A percentile compares a stretch with the other conserved stretches of the same genome.
Conservation (phyloP, 1,140 invertebrate species). For the Zaprionus camerounensis region DNA sequence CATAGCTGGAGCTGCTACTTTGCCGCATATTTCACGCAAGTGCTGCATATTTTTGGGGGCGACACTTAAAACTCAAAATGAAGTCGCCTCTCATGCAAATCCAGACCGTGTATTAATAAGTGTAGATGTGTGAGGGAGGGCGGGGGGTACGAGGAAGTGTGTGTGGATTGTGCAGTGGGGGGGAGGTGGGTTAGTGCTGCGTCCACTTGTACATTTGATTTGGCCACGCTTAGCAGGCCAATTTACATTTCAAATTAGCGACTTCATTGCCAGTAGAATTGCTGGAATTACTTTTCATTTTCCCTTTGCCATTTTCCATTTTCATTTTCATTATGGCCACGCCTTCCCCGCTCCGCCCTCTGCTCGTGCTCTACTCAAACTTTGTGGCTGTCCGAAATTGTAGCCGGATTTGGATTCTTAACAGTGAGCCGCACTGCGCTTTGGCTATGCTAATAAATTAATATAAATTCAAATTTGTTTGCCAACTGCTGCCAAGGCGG, state of each 20-base stretch:
- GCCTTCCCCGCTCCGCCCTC: too few relatives aligned
- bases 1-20: slow-evolving; percentile 64
- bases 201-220: slow-evolving; percentile 44
- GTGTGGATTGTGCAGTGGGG: not conserved
- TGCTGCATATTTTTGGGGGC: slow-evolving; percentile 69
- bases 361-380: not conserved
- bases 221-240: slow-evolving; percentile 59
- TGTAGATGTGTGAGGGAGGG: slow-evolving; percentile 33
- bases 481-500: slow-evolving; percentile 70
- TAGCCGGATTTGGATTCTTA: slow-evolving; percentile 32
- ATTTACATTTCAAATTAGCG: slow-evolving; percentile 83
- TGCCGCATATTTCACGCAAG: slow-evolving; percentile 73
- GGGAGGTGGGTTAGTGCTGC: too few relatives aligned
- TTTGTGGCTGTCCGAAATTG: slow-evolving; percentile 38
- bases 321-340: slow-evolving; percentile 26
- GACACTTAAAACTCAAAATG: slow-evolving; percentile 78
- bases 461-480: slow-evolving; percentile 83
- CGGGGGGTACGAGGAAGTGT: slow-evolving; percentile 1
- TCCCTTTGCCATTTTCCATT: slow-evolving; percentile 34
- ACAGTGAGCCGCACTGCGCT: slow-evolving; percentile 53
- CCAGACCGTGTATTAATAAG: slow-evolving; percentile 74
- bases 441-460: slow-evolving; percentile 82
- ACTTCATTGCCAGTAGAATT: slow-evolving; percentile 76
- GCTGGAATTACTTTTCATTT: slow-evolving; percentile 79
- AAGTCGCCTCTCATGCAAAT: slow-evolving; percentile 69